A percentile compares a stretch with the other conserved stretches of the same genome.
These are phyloP conservation scores for Camponotus fellah DNA, from an alignment of 2,888 invertebrate species.

Conservation along the genomic window DNA sequence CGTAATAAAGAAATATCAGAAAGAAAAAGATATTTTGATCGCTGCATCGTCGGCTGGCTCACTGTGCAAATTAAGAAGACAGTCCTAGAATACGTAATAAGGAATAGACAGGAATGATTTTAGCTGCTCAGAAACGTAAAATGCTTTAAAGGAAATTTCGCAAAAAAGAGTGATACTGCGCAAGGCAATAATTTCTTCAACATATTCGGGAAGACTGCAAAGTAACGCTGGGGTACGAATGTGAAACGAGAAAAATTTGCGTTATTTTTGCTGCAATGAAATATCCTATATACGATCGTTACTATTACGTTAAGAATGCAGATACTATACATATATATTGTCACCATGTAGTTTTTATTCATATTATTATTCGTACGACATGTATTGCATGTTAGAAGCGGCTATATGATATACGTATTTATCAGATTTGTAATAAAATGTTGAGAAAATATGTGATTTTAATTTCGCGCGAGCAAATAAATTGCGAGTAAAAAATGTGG, in stretches of 20 bases:
- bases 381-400: conserved; percentile 24
- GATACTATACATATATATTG: conserved; percentile 23
- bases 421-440: conserved; percentile 36
- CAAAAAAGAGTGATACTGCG: conserved; percentile 45
- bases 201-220: conserved; percentile 48
- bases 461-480: conserved; percentile 21
- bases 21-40: conserved; percentile 8
- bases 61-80: neutral
- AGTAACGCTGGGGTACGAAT: conserved; percentile 18
- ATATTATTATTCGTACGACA: conserved; percentile 41
- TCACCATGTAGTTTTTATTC: conserved; percentile 44
- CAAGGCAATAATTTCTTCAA: conserved; percentile 61
- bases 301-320: conserved; percentile 52
- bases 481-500: neutral
- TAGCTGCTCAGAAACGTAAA: conserved; percentile 52
- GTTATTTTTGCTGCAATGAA: conserved; percentile 52
- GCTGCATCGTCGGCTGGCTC: neutral
- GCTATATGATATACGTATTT: conserved; percentile 43
- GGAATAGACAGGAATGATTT: conserved; percentile 38
- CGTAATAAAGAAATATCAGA: neutral
- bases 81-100: conserved; percentile 29
- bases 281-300: conserved; percentile 49
- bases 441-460: conserved; percentile 34
- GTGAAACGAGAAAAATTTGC: conserved; percentile 22
- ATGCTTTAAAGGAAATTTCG: conserved; percentile 45